Conservation (phyloP, 2,888 invertebrate genomes). For the Ochropleura plecta region DNA sequence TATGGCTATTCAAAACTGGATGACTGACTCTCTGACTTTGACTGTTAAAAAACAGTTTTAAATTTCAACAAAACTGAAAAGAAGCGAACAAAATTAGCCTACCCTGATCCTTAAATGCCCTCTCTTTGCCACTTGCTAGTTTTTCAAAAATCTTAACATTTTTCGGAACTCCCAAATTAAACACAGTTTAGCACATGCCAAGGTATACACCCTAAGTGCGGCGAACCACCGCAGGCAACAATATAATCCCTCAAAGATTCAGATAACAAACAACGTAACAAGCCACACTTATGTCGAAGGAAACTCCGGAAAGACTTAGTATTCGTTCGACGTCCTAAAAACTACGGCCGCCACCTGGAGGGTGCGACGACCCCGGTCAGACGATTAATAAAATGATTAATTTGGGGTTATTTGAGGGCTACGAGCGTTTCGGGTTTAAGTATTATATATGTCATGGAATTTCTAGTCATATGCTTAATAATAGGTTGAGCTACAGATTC, state of each 20-base stretch:
- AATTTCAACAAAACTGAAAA: too few relatives aligned
- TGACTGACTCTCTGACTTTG: too few relatives aligned
- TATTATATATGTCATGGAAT: not conserved
- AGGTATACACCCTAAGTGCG: slow-evolving; percentile 7
- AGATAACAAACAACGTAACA: slow-evolving; percentile 44
- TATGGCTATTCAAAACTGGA: too few relatives aligned
- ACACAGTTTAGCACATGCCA: not conserved
- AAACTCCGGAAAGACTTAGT: slow-evolving; percentile 43
- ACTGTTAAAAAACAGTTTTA: too few relatives aligned
- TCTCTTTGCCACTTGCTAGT: too few relatives aligned
- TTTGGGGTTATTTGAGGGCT: not conserved
- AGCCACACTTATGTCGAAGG: not conserved
- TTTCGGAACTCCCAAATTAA: too few relatives aligned
- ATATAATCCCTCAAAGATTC: slow-evolving; percentile 36
- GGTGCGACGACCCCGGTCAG: slow-evolving; percentile 60
- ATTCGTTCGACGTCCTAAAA: slow-evolving; percentile 45
- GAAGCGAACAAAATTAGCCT: too few relatives aligned
- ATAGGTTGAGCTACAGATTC: not conserved
- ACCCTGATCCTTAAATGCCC: too few relatives aligned
- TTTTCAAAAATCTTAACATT: not conserved
- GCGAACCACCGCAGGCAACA: slow-evolving; percentile 31
- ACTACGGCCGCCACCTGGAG: slow-evolving; percentile 36
- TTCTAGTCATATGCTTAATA: not conserved
- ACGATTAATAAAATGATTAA: slow-evolving; percentile 19
- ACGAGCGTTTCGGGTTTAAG: not conserved